A percentile compares a stretch with the other conserved stretches of the same genome.
phyloP scores from a whole-genome alignment of 2,888 invertebrate species.

The Eumacrocentrus americanus region DNA sequence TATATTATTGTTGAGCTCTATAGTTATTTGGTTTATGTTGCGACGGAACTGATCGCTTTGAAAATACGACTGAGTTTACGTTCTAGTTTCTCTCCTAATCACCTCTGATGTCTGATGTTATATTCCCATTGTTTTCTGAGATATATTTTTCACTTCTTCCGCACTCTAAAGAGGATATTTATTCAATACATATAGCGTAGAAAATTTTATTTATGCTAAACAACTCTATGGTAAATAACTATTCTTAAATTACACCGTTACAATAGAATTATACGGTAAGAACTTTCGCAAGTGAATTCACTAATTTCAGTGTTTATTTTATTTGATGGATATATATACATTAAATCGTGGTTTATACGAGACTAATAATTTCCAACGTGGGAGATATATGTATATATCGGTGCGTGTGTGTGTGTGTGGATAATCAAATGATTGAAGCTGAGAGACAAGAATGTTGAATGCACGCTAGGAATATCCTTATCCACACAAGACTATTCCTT shows the following conservation, averaged over 20 bases:
- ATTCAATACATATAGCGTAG: too few relatives aligned
- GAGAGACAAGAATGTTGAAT: conserved; percentile 1
- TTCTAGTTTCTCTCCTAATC: not conserved
- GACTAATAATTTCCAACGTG: conserved; percentile 8
- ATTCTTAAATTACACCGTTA: not conserved
- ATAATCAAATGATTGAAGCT: conserved; percentile 9
- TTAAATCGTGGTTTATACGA: not conserved
- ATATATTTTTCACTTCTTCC: not conserved
- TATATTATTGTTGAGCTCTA: not conserved
- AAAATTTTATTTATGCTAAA: too few relatives aligned
- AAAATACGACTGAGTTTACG: not conserved
- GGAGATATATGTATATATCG: not conserved
- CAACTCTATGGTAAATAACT: not conserved
- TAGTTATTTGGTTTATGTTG: not conserved
- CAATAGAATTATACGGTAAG: conserved; percentile 1
- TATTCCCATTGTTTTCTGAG: not conserved
- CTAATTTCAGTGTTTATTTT: conserved; percentile 12
- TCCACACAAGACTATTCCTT: not conserved
- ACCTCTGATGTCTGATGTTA: not conserved
- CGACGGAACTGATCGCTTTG: not conserved
- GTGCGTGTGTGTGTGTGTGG: too few relatives aligned
- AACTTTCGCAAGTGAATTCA: not conserved
- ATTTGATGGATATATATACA: conserved; percentile 6
- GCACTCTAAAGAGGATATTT: too few relatives aligned
- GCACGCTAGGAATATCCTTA: not conserved